Conservation (phyloP, 2,797 vertebrate species). For the Anabas testudineus region DNA sequence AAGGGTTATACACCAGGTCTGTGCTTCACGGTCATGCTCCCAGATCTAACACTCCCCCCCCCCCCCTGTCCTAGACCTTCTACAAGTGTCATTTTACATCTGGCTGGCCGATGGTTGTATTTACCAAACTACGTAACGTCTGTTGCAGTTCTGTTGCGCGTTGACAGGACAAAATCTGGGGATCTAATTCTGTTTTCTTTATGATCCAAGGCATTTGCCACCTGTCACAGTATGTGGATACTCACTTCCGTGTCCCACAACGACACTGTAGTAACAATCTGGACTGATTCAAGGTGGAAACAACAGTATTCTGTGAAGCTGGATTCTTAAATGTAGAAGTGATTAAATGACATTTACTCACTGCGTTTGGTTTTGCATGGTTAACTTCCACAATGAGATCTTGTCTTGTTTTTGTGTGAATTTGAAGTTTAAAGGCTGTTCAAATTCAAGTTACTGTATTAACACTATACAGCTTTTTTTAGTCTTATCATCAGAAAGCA, state of each 20-base stretch:
- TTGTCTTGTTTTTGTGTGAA: slow-evolving; percentile 29
- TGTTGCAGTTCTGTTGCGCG: slow-evolving; percentile 9
- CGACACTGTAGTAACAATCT: background rate
- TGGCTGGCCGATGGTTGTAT: slow-evolving; percentile 50
- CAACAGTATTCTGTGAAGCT: background rate
- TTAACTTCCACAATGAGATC: slow-evolving; percentile 14
- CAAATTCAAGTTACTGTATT: slow-evolving; percentile 6
- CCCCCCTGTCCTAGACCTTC: slow-evolving; percentile 67
- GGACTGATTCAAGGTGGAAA: background rate
- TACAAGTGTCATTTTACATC: slow-evolving; percentile 65
- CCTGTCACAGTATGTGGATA: background rate
- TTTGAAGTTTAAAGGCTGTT: slow-evolving; percentile 16
- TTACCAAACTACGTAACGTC: slow-evolving; percentile 35
- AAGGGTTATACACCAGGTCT: slow-evolving; percentile 72
- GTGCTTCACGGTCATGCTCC: slow-evolving; percentile 70
- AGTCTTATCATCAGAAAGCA: slow-evolving; percentile 34
- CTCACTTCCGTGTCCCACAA: background rate
- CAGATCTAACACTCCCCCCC: slow-evolving; percentile 61
- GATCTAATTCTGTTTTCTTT: slow-evolving; percentile 15
- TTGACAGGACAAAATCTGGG: background rate
- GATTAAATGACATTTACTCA: slow-evolving; percentile 23
- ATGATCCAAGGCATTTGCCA: slow-evolving; percentile 10
- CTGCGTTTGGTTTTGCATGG: background rate
- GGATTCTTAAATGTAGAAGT: background rate
- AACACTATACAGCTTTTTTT: slow-evolving; percentile 4